Percentiles rank a stretch among this genome's conserved stretches.
These are phyloP conservation scores for Ligdia adustata DNA, from an alignment of 2,888 invertebrate genomes.

Conservation along the genomic window DNA sequence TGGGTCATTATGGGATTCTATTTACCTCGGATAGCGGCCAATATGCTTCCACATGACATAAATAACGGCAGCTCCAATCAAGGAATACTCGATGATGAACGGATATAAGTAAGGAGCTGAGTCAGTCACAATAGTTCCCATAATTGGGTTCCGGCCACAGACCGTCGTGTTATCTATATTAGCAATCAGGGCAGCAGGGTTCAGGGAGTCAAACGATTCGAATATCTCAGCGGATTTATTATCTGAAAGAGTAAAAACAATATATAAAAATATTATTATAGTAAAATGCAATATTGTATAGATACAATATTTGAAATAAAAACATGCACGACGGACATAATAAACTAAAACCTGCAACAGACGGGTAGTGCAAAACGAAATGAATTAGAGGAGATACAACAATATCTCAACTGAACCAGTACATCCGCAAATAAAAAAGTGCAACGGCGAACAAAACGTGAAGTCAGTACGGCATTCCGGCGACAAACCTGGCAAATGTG, in stretches of 20 bases:
- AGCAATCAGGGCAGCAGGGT: constrained; percentile 84
- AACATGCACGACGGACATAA: constrained; percentile 46
- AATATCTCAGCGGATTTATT: constrained; percentile 74
- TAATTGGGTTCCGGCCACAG: constrained; percentile 93
- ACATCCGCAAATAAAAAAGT: constrained; percentile 68
- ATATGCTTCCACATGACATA: constrained; percentile 99
- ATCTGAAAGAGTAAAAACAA: constrained; percentile 55
- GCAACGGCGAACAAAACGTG: constrained; percentile 67
- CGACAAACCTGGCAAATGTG: constrained; percentile 82
- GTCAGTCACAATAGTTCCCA: constrained; percentile 96
- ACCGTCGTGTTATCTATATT: constrained; percentile 84
- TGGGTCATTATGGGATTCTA: no score
- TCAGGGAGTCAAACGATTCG: constrained; percentile 84
- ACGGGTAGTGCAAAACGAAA: constrained; percentile 24
- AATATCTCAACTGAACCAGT: constrained; percentile 20
- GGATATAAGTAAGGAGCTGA: constrained; percentile 98
- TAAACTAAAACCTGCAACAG: constrained; percentile 29
- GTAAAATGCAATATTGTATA: not conserved
- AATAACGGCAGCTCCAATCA: constrained; percentile 97
- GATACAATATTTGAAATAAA: constrained; percentile 15
- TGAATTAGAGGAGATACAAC: constrained; percentile 19
- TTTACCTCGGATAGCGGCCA: constrained; percentile 92
- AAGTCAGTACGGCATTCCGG: constrained; percentile 71
- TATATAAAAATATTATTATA: not conserved
- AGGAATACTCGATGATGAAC: constrained; percentile 97